A percentile compares a stretch with the other conserved stretches of the same genome.
Conservation (phyloP, 2,113 vertebrate genomes). For the Xyliphius kryptos region DNA sequence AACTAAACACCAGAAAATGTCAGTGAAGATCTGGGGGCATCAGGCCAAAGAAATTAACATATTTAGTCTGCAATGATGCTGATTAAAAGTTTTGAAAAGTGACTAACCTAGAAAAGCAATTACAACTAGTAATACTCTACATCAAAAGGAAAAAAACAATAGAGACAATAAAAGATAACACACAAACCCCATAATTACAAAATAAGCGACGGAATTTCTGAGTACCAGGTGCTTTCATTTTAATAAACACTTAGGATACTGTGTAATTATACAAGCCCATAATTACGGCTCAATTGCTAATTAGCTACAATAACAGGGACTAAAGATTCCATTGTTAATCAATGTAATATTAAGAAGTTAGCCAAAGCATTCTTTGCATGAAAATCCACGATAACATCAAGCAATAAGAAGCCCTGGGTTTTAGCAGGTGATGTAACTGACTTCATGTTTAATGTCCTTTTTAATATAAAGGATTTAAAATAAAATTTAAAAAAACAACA, state of each 20-base stretch:
- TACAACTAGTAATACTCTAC: conserved; percentile 16
- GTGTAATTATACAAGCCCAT: conserved; percentile 47
- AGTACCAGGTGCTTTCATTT: conserved; percentile 47
- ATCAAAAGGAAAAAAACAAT: conserved; percentile 25
- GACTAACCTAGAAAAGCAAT: conserved; percentile 24
- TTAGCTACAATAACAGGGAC: conserved; percentile 34
- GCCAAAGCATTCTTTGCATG: conserved; percentile 27
- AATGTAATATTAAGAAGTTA: conserved; percentile 38
- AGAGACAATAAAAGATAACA: conserved; percentile 19
- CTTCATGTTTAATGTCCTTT: no score
- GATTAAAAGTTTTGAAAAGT: conserved; percentile 38
- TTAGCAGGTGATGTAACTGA: no score
- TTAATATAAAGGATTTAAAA: no score
- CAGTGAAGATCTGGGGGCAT: conserved; percentile 16
- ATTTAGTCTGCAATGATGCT: conserved; percentile 21
- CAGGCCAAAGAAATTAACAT: background rate
- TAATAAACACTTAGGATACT: conserved; percentile 47
- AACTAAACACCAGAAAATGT: conserved; percentile 20
- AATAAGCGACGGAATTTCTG: conserved; percentile 41
- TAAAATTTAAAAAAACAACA: no score
- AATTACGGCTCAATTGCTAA: conserved; percentile 44
- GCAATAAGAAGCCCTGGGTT: no score
- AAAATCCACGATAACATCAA: no score
- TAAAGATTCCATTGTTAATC: conserved; percentile 37
- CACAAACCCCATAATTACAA: conserved; percentile 46